Evolutionary conservation across 2,113 vertebrate genomes (phyloP), one percentile per base, ranked within the genome.

Genomic region (Spea multiplicata): DNA sequence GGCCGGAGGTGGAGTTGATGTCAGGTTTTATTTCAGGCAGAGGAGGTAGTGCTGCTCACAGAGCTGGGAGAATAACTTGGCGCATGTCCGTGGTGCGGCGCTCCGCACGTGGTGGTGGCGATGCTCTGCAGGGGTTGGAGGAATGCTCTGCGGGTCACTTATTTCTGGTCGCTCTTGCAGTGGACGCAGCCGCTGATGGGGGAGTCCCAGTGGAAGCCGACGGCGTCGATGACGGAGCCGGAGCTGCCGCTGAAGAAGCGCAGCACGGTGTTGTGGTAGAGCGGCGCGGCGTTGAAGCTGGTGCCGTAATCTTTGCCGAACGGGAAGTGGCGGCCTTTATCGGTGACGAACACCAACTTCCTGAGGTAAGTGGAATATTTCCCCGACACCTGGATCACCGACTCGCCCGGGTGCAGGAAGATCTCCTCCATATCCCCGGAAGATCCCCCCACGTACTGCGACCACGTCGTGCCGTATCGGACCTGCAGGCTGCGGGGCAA

Each of bases 401-500:
- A 82, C 13, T 88, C 87, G 5, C 85, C 88, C 0, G 86, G 84
- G 71, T 85, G 74, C 52, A 90, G 62, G 6, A 85, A 86, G 72
- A 90, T 78, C 75, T 90, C 89, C 7, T 89, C 86, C 72, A 88
- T 46, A 10, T 88, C 83, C 5, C 89, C 88, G 0, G 0, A 2
- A 0, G 0, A 64, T 70, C 88, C 87, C 3, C 89, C 88, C 6
- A 82, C 69, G 0, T 88, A 87, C 4, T 88, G 62, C 0, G 85
- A 88, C 89, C 89, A 90, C 5, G 80, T 74, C 3, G 16, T 86
- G n/a, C 89, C 88, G 0, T 89, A 89, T 13, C 86, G 82, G 3
- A 88, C 83, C 85, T 90, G 87, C 3, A 90, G 72, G 0, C 89
- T 89, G 66, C 3, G 30, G 10, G 55, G 12, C 55, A 59, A 59